Base-by-base conservation (phyloP, 1,140 invertebrate genomes). In the Eriocheir sinensis region DNA sequence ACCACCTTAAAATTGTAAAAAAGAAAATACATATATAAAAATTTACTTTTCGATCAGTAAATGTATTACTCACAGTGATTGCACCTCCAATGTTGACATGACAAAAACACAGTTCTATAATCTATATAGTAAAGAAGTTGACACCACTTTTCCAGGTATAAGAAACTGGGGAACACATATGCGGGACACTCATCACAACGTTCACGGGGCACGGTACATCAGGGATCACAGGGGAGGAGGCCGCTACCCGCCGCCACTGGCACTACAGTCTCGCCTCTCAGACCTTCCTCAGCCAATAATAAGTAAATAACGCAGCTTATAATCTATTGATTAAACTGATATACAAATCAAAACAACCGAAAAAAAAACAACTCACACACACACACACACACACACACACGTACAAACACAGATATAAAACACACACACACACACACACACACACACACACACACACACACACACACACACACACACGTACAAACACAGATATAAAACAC, bases 151-250 rank as follows among this genome's bases (percentile, higher is more conserved):
- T 80, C 89, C 41, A 86, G 93, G 89, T 53, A 48, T 34, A 83
- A 79, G 34, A 91, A 30, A 89, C 4, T 89, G 93, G 94, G 90
- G 88, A 60, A 92, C 94, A 94, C 36, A 85, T 81, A 94, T 41
- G 89, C 80, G 48, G 90, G 89, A 94, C 94, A 94, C 94, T 90
- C 94, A 94, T 91, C 41, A 94, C 94, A 94, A 94, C 94, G 94
- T 91, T 90, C 94, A 94, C 89, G 72, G 94, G 92, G 30, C 38
- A 15, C 30, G 41, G 81, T 34, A 89, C n/a, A 60, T 38, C 34
- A 48, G 85, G 89, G 85, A 72, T 88, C 80, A 88, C 81, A 85
- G 81, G 94, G 94, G 60, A 79, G 89, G 89, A 48, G 60, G 60
- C 60, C 60, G 60, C 60, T n/a, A n/a, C 9, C 27, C 27, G 41